A percentile compares a stretch with the other conserved stretches of the same genome.
Conservation (phyloP, 2,888 invertebrate genomes). For the Noctua comes region DNA sequence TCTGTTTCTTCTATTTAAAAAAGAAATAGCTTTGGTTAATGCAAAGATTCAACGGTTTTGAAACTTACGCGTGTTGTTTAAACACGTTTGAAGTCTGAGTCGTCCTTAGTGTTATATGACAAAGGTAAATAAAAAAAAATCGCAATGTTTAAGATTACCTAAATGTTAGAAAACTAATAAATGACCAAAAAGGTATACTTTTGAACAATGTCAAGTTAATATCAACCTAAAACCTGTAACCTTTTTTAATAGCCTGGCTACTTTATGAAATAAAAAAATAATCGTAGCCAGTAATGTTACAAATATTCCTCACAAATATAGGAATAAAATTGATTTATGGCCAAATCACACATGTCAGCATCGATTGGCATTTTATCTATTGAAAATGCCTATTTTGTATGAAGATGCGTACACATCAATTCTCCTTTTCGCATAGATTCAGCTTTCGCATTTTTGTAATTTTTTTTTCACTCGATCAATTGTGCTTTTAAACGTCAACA, state of each 20-base stretch:
- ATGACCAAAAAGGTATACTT: not conserved
- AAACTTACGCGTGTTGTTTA: not conserved
- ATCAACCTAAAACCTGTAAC: not conserved
- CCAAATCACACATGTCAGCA: not conserved
- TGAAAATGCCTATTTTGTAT: not conserved
- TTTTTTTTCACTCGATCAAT: not conserved
- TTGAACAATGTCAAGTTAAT: not conserved
- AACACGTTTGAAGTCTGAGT: constrained; percentile 15
- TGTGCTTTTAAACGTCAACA: not conserved
- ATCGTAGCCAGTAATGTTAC: not conserved
- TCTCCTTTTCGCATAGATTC: not conserved
- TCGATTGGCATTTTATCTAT: not conserved
- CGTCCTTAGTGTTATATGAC: not conserved
- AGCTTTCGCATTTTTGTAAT: not conserved
- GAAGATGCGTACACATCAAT: not conserved
- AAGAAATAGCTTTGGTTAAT: constrained; percentile 4
- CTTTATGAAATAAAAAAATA: too few species aligned
- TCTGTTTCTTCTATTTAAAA: not conserved
- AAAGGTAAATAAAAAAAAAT: not conserved
- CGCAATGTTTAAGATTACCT: not conserved
- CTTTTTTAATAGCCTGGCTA: not conserved
- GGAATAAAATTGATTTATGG: not conserved
- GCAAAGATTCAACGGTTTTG: not conserved
- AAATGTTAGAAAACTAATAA: not conserved
- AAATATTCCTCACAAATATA: not conserved